Conservation (phyloP, 2,113 vertebrate species). For the Alligator sinensis region DNA sequence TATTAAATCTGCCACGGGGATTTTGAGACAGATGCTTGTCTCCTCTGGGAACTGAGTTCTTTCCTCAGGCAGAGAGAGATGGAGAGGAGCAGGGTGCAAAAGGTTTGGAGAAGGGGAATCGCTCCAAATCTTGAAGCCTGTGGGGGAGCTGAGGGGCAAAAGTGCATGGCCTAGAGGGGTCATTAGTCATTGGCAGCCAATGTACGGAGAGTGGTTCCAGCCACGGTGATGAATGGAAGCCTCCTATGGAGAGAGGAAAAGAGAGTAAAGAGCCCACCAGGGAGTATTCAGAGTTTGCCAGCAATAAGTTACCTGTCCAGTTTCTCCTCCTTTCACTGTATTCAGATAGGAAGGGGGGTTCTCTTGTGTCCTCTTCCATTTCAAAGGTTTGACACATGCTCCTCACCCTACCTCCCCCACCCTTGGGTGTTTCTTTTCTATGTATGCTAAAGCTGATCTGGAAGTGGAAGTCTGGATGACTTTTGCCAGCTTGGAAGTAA, state of each 20-base stretch:
- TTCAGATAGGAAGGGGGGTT: not conserved
- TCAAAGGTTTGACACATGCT: rapidly evolving
- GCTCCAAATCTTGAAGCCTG: not conserved
- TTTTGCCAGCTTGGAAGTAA: not conserved
- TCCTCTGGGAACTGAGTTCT: not conserved
- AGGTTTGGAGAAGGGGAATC: rapidly evolving
- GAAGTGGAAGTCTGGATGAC: not conserved
- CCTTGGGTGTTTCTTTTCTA: not conserved
- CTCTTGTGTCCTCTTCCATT: not conserved
- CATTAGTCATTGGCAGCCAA: not conserved
- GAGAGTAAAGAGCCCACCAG: not conserved
- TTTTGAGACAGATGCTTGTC: not conserved
- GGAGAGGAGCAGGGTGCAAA: not conserved
- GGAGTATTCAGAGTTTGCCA: not conserved
- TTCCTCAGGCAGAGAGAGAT: rapidly evolving
- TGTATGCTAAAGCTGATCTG: not conserved
- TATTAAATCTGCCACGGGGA: not conserved
- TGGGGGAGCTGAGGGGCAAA: rapidly evolving
- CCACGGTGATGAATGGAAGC: not conserved
- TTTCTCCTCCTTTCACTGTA: not conserved
- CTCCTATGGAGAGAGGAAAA: not conserved
- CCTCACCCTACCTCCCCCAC: not conserved
- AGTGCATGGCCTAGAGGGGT: rapidly evolving
- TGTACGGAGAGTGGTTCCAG: not conserved
- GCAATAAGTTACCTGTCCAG: not conserved